Conservation (phyloP, 2,797 vertebrate genomes). For the Carduelis carduelis region DNA sequence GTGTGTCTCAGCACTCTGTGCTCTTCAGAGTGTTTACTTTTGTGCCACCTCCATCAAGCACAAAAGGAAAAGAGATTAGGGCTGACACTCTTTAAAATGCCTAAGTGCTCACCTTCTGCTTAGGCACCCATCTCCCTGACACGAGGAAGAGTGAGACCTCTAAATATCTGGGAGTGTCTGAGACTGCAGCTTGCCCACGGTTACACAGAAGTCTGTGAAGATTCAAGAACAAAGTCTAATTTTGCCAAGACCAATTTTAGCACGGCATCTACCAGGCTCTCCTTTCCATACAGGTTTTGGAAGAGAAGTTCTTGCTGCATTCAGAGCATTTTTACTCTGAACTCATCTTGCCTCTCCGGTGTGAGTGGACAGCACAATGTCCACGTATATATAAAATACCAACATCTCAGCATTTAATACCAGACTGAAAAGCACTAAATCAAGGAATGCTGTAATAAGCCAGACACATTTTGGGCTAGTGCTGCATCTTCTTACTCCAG, state of each 20-base stretch:
- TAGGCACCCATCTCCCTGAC: background rate
- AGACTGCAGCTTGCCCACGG: background rate
- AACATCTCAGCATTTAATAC: background rate
- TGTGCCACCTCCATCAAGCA: conserved; percentile 57
- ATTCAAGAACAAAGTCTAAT: background rate
- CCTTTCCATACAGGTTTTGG: background rate
- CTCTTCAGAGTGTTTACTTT: conserved; percentile 52
- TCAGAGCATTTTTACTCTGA: background rate
- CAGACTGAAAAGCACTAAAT: background rate
- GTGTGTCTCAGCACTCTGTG: conserved; percentile 9
- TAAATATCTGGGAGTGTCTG: background rate
- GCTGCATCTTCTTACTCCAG: background rate
- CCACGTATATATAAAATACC: background rate
- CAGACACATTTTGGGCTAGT: background rate
- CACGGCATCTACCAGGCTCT: background rate
- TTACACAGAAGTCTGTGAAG: background rate
- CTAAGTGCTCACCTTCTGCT: background rate
- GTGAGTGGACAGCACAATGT: background rate
- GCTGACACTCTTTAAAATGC: conserved; percentile 46
- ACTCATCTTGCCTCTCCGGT: background rate
- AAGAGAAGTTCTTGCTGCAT: background rate
- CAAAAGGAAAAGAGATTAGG: conserved; percentile 48
- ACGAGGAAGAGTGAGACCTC: background rate
- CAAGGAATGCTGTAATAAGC: background rate
- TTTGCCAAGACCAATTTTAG: conserved; percentile 16